Evolutionary conservation across 1,140 invertebrate genomes (phyloP), one percentile per base, ranked within the genome.

Genomic region (Araneus ventricosus): DNA sequence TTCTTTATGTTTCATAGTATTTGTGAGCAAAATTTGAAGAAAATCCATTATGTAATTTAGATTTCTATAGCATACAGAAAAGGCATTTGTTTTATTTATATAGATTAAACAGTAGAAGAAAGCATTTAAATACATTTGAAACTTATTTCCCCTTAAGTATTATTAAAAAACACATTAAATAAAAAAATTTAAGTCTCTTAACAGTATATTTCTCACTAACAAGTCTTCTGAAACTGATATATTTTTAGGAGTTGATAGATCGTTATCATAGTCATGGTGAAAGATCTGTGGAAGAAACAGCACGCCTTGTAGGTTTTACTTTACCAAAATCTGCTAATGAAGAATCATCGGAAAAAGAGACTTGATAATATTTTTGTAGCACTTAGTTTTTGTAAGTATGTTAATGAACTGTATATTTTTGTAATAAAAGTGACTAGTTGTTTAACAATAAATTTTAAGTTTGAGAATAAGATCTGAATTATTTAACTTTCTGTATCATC

Each of bases 221-320:
- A 17, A 75, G 4, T 75, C 17, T 75, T 34, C 8, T 75, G 2
- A 37, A 39, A 45, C 45, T 17, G 57, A 52, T 37, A 41, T 57
- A 79, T 89, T 57, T 80, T 45, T 59, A 90, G 88, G 88, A 91
- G 22, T n/a, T 91, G n/a, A 37, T 91, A 24, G 79, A 84, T 27
- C 75, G n/a, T 37, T 91, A 82, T 63, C 75, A 82, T 63, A 61
- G 24, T 41, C 80, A 91, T 59, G 89, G 89, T 22, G 89, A 91
- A 27, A 52, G 89, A 37, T 91, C 89, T 30, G 57, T 91, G 0
- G 52, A 91, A 91, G 89, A 91, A 84, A 91, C 89, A 45, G 89
- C 89, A 39, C 30, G n/a, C 6, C 57, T 91, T 37, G 45, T 91
- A 7, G 89, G 89, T 37, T 84, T 91, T 75, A 79, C n/a, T 27